phyloP scores from a whole-genome alignment of 2,113 vertebrate genomes.

The Microcebus murinus region DNA sequence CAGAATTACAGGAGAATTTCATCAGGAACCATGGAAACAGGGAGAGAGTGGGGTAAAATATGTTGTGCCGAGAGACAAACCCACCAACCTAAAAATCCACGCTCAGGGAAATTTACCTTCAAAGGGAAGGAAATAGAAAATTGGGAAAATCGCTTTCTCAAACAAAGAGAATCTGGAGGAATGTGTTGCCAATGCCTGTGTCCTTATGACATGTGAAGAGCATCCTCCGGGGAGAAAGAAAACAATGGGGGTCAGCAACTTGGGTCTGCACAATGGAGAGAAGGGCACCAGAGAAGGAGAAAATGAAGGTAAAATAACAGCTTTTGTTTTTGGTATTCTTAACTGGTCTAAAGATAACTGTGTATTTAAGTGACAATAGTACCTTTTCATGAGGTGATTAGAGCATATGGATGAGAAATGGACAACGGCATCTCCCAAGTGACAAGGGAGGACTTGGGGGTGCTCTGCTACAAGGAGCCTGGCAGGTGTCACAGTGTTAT shows the following conservation, averaged over 20 bases:
- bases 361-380: too few relatives aligned
- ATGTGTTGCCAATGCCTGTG: neutral
- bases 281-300: neutral
- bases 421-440: too few relatives aligned
- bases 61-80: neutral
- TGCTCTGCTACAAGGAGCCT: accelerated
- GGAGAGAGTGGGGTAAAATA: neutral
- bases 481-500: accelerated
- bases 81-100: neutral
- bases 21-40: neutral
- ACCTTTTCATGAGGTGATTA: neutral
- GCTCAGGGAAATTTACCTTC: neutral
- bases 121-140: neutral
- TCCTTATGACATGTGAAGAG: too few relatives aligned
- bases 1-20: neutral
- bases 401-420: too few relatives aligned
- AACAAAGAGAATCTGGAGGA: neutral
- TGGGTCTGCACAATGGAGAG: neutral
- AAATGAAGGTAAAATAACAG: neutral
- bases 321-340: neutral
- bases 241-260: neutral
- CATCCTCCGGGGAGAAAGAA: neutral
- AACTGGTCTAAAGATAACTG: neutral
- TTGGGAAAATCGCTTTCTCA: neutral
- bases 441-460: neutral